phyloP scores from a whole-genome alignment of 2,113 vertebrate genomes.

The Neofelis nebulosa region DNA sequence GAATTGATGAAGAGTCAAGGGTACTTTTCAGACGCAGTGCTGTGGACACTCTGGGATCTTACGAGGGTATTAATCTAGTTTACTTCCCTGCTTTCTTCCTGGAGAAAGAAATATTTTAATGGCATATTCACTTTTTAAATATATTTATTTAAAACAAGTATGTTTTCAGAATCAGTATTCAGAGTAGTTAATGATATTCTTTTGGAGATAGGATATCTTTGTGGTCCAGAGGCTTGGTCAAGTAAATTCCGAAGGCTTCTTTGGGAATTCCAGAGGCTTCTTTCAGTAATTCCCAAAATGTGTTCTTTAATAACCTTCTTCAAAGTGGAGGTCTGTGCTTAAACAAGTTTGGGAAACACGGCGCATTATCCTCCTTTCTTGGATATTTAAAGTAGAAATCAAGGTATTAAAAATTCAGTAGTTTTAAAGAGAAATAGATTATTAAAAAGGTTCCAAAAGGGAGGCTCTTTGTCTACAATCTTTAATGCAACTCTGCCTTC shows the following conservation, averaged over 20 bases:
- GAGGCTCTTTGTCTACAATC: neutral
- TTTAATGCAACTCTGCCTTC: neutral
- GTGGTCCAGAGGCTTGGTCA: neutral
- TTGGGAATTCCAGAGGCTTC: neutral
- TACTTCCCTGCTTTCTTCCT: conserved; percentile 26
- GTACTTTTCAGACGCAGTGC: neutral
- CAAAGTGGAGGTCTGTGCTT: conserved; percentile 9
- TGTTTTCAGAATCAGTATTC: conserved; percentile 44
- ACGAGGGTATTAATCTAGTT: neutral
- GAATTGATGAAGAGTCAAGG: neutral
- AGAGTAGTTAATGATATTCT: neutral
- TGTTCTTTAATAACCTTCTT: conserved; percentile 12
- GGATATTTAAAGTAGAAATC: conserved; percentile 6
- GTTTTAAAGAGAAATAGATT: conserved; percentile 13
- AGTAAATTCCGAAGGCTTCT: neutral
- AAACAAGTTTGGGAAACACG: neutral
- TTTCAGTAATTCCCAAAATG: conserved; percentile 7
- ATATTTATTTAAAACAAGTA: neutral
- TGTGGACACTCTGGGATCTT: neutral
- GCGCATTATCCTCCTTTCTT: neutral
- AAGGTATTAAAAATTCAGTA: conserved; percentile 28
- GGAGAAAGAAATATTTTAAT: conserved; percentile 39
- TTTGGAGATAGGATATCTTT: conserved; percentile 24
- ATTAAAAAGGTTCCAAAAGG: neutral
- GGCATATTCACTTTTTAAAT: neutral